Evolutionary conservation across 2,113 vertebrate species (phyloP).

Genomic region (Willisornis vidua): DNA sequence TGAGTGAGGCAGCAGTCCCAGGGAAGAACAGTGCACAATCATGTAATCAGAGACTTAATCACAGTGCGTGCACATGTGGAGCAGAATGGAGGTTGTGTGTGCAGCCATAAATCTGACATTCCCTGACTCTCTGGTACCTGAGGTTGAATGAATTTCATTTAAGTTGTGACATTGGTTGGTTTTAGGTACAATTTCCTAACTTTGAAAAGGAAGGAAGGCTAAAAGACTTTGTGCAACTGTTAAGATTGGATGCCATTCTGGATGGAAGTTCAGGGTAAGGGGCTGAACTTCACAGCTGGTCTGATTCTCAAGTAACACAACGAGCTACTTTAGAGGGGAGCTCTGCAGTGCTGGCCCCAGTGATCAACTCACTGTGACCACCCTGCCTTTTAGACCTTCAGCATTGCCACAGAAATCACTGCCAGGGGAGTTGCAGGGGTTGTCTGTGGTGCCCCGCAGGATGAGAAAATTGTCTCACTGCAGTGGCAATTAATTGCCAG

Average conservation of each 20-base stretch:
- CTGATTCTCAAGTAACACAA: not conserved
- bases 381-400: not conserved
- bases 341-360: not conserved
- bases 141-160: not conserved
- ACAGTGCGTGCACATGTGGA: not conserved
- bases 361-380: not conserved
- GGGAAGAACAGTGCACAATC: not conserved
- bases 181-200: not conserved
- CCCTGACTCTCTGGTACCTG: not conserved
- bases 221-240: not conserved
- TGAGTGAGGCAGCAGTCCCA: not conserved
- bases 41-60: constrained; percentile 28
- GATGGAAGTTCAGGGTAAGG: not conserved
- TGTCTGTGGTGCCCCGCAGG: not conserved
- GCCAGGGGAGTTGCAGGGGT: not conserved
- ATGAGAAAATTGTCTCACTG: not conserved
- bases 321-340: not conserved
- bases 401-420: not conserved
- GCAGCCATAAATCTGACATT: constrained; percentile 1
- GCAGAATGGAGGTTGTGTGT: not conserved
- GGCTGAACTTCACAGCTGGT: not conserved
- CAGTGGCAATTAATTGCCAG: not conserved
- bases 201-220: not conserved
- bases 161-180: not conserved
- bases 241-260: not conserved